Conservation (phyloP, 2,888 invertebrate species). For the Drosophila fulvimacula region DNA sequence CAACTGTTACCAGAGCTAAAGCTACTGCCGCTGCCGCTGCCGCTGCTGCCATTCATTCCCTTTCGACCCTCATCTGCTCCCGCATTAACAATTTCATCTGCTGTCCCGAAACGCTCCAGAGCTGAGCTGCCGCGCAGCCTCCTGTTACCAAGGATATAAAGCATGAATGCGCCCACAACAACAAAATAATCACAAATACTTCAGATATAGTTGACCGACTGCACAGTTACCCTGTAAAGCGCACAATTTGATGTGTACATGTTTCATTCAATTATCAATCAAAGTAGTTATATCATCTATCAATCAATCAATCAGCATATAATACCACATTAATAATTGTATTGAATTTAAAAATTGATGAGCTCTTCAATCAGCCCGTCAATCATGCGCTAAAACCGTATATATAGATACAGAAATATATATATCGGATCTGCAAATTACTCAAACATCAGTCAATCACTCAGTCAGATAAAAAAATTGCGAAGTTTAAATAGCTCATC, state of each 20-base stretch:
- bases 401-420: no score
- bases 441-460: not conserved
- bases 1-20: constrained; percentile 47
- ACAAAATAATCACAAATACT: constrained; percentile 23
- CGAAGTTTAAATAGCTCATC: no score
- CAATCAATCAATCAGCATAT: constrained; percentile 6
- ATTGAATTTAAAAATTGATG: no score
- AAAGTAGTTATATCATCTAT: not conserved
- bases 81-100: constrained; percentile 63
- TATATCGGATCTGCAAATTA: no score
- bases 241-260: not conserved
- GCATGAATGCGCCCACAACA: constrained; percentile 32
- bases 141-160: constrained; percentile 31
- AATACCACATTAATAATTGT: no score
- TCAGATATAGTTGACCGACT: constrained; percentile 23
- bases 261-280: not conserved
- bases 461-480: no score
- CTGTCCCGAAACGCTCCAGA: constrained; percentile 19
- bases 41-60: not conserved
- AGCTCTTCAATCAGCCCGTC: not conserved
- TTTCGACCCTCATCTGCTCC: not conserved
- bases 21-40: not conserved
- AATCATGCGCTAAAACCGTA: not conserved
- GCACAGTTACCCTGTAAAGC: constrained; percentile 18
- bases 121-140: constrained; percentile 35